Evolutionary conservation across 2,113 vertebrate genomes (phyloP).

Genomic region (Puffinus mauretanicus): DNA sequence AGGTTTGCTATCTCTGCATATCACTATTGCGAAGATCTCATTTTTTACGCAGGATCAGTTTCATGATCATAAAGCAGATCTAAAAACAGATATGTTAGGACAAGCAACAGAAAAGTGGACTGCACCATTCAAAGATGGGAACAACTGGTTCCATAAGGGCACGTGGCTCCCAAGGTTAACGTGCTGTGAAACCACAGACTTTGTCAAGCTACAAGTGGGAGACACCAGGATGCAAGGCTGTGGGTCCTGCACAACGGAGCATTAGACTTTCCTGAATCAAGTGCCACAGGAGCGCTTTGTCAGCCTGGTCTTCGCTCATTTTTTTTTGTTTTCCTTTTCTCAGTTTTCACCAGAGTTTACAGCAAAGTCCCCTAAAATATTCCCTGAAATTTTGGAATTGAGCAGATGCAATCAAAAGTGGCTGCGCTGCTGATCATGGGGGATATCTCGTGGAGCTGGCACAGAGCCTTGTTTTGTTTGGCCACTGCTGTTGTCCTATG

Average conservation of each 20-base stretch:
- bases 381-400: not conserved
- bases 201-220: not conserved
- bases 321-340: not conserved
- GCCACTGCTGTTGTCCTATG: not conserved
- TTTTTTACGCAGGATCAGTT: not conserved
- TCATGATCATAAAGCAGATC: not conserved
- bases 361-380: not conserved
- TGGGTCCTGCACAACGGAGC: not conserved
- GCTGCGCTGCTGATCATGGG: not conserved
- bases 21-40: rapidly evolving
- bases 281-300: not conserved
- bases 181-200: not conserved
- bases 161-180: not conserved
- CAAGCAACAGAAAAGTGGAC: not conserved
- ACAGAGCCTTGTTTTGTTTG: not conserved
- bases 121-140: not conserved
- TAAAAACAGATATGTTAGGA: not conserved
- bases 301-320: not conserved
- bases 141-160: not conserved
- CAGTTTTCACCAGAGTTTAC: not conserved
- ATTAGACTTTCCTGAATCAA: not conserved
- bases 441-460: not conserved
- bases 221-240: not conserved
- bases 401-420: not conserved
- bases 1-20: not conserved